phyloP scores from a whole-genome alignment of 2,113 vertebrate genomes.

The Sturnira hondurensis region DNA sequence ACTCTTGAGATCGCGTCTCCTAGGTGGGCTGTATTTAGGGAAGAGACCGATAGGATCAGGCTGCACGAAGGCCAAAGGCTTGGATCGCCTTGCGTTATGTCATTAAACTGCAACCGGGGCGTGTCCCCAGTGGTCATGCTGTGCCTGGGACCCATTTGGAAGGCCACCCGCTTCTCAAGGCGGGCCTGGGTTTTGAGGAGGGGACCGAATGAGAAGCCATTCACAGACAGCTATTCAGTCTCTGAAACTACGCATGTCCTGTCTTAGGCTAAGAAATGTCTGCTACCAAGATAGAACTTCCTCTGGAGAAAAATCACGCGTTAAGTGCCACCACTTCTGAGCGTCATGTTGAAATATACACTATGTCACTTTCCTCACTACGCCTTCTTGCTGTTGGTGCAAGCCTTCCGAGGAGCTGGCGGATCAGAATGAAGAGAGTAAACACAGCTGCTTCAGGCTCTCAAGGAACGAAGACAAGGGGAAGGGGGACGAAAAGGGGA shows the following conservation, averaged over 20 bases:
- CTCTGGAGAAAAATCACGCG: background rate
- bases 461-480: background rate
- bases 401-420: background rate
- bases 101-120: background rate
- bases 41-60: background rate
- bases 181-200: background rate
- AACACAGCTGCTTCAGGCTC: background rate
- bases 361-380: background rate
- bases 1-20: fast-evolving
- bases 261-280: background rate
- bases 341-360: background rate
- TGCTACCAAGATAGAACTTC: background rate
- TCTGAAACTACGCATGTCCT: background rate
- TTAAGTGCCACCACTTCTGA: background rate
- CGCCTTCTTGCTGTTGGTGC: background rate
- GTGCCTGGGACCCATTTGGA: background rate
- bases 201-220: background rate
- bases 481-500: background rate
- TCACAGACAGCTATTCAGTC: background rate
- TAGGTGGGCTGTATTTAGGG: background rate
- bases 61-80: background rate
- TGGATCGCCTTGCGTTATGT: background rate
- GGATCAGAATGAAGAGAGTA: background rate
- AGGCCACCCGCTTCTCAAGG: background rate
- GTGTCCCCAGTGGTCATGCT: background rate